Percentiles rank a stretch among this genome's conserved stretches.
Evolutionary conservation across 1,140 invertebrate genomes (phyloP).

Genomic region (Harpegnathos saltator): DNA sequence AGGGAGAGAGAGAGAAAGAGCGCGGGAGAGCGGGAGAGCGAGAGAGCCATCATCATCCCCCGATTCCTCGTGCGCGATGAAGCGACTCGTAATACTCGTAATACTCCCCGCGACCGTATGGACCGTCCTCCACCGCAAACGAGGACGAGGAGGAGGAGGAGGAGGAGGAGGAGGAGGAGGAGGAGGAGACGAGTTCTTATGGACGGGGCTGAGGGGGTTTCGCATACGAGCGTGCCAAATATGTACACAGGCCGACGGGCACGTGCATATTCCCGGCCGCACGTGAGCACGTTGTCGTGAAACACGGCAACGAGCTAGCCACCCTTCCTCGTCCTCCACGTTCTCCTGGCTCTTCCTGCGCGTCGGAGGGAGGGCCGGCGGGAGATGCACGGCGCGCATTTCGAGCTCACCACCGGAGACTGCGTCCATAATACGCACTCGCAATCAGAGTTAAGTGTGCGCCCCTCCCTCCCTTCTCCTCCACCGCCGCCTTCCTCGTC

Average conservation of each 20-base stretch:
- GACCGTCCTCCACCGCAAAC: slow-evolving; percentile 17
- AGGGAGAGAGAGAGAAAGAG: no score
- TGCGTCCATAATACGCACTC: slow-evolving; percentile 55
- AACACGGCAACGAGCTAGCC: slow-evolving; percentile 12
- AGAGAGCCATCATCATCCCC: not conserved
- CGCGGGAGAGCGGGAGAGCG: no score
- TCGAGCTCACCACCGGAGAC: slow-evolving; percentile 39
- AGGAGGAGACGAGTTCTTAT: slow-evolving; percentile 19
- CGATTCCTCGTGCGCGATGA: slow-evolving; percentile 18
- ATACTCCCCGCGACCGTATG: slow-evolving; percentile 23
- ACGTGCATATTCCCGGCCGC: slow-evolving; percentile 28
- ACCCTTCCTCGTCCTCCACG: not conserved
- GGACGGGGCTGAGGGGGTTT: not conserved
- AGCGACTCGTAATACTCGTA: slow-evolving; percentile 43
- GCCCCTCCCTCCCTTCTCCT: not conserved
- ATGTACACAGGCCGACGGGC: slow-evolving; percentile 53
- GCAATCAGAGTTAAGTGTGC: slow-evolving; percentile 68
- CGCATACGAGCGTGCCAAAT: slow-evolving; percentile 46
- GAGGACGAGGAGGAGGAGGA: slow-evolving; percentile 19
- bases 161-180: no score
- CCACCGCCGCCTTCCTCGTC: no score
- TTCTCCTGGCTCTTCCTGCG: not conserved
- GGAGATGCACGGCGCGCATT: slow-evolving; percentile 54
- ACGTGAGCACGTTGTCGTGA: slow-evolving; percentile 23
- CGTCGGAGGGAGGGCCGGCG: slow-evolving; percentile 25